phyloP scores from a whole-genome alignment of 2,797 vertebrate genomes.

The Esox masquinongy region DNA sequence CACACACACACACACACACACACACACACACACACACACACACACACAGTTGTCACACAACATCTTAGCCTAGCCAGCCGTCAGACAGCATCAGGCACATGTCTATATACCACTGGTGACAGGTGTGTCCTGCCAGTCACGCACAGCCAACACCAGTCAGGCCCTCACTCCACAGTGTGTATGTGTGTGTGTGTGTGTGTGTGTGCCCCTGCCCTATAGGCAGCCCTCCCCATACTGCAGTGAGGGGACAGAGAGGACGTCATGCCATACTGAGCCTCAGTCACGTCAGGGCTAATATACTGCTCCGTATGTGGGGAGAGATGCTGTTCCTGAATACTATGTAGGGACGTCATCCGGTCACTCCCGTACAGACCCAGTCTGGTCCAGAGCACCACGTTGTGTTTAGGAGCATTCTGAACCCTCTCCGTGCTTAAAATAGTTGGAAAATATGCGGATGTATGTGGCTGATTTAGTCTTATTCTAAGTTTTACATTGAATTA shows the following conservation, averaged over 20 bases:
- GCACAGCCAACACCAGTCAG: conserved; percentile 54
- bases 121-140: conserved; percentile 76
- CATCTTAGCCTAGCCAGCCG: conserved; percentile 47
- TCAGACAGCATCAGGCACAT: conserved; percentile 68
- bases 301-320: conserved; percentile 4
- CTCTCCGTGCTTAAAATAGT: no score
- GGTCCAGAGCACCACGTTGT: no score
- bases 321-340: neutral
- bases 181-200: conserved; percentile 1
- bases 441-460: no score
- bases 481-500: no score
- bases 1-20: conserved; percentile 14
- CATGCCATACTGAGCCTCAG: conserved; percentile 6
- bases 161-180: conserved; percentile 7
- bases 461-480: no score
- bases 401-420: no score
- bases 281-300: conserved; percentile 32
- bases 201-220: conserved; percentile 1
- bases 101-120: conserved; percentile 68
- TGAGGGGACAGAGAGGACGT: neutral
- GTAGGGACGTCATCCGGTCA: neutral
- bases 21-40: conserved; percentile 2
- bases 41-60: conserved; percentile 9
- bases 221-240: neutral
- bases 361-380: no score